Base-by-base conservation (phyloP, 2,888 invertebrate species). In the Eulithis prunata region DNA sequence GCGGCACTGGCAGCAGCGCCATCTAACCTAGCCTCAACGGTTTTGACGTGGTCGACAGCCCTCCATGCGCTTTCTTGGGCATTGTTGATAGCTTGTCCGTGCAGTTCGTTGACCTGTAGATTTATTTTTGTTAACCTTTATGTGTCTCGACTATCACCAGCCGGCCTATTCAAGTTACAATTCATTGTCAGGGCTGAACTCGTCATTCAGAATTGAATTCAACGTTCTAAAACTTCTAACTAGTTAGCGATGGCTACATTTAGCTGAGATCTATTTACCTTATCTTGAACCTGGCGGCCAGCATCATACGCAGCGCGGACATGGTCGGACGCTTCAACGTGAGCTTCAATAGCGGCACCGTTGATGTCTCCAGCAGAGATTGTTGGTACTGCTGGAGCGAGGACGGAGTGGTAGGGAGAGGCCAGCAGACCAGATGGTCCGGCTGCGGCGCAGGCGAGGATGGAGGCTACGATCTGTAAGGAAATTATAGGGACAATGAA, bases 41-140 rank as follows among this genome's bases (percentile, higher is more conserved):
- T 92, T 83, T 90, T 87, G 54, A 83, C 90, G 64, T 89, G 86
- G 69, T 92, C 92, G 14, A 91, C 83, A 11, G 87, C 85, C 72
- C 89, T 89, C 91, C 93, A 93, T n/a, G 89, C 88, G 81, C 91
- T 85, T 75, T 90, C 90, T 66, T 87, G 88, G 57, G 90, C 93
- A 69, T 89, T 87, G 85, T 93, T 90, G 77, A 90, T 75, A 58
- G 89, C 91, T 70, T 84, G 89, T 38, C 91, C 91, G 41, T 91
- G 88, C 74, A 88, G 71, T 71, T 93, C 93, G 67, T 88, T 75
- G 68, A 88, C 89, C 75, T 70, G 49, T 49, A 6, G 36, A 53
- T 11, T 14, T 54, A 10, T 41, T 32, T 32, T 32, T 5, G 41
- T 41, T 7, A 7, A 1, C 41, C 2, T 21, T 41, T 41, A 41